These are phyloP conservation scores for Acanthornis magna DNA, from an alignment of 2,797 vertebrate species.

Conservation along the genomic window DNA sequence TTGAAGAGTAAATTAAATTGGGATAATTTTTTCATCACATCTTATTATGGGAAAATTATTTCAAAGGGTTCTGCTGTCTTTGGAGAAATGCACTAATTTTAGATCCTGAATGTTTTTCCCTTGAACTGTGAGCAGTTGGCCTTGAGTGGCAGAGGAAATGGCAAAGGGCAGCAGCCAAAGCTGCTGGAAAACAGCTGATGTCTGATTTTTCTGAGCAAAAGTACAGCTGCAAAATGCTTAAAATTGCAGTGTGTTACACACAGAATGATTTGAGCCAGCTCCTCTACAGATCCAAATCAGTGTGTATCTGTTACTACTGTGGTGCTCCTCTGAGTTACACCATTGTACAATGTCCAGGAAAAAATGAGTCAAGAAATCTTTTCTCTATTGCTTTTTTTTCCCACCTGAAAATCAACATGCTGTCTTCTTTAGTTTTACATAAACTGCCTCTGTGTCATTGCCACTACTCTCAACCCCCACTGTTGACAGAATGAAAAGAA, in stretches of 20 bases:
- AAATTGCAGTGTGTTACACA: not conserved
- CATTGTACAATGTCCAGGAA: not conserved
- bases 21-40: not conserved
- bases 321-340: not conserved
- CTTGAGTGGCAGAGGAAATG: constrained; percentile 38
- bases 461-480: not conserved
- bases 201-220: constrained; percentile 5
- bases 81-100: constrained; percentile 24
- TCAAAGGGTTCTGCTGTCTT: not conserved
- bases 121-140: constrained; percentile 4
- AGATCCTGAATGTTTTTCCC: not conserved
- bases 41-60: constrained; percentile 8
- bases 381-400: not conserved
- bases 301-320: not conserved
- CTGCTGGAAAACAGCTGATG: constrained; percentile 16
- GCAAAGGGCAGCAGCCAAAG: constrained; percentile 6
- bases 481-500: not conserved
- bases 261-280: not conserved
- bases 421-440: not conserved
- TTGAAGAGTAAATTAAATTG: not conserved
- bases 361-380: not conserved
- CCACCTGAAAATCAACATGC: not conserved
- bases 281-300: not conserved
- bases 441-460: not conserved
- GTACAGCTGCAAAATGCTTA: constrained; percentile 11